Percentiles rank a stretch among this genome's conserved stretches.
phyloP scores from a whole-genome alignment of 2,113 vertebrate genomes.

The Acrocephalus arundinaceus region DNA sequence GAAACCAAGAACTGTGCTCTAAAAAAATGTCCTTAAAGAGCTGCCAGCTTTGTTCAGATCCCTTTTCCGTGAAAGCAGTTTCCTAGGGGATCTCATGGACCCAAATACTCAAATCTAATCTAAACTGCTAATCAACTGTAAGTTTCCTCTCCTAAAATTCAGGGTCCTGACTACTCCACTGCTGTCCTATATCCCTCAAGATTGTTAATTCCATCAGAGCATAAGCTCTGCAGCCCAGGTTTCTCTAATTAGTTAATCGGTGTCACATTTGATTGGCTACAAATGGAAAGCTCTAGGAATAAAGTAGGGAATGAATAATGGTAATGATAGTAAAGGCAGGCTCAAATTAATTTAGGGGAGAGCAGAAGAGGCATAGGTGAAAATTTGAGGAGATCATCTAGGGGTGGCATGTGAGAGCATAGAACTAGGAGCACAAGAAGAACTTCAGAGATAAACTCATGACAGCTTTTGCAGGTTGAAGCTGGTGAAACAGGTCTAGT shows the following conservation, averaged over 20 bases:
- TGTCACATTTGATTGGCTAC: neutral
- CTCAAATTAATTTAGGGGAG: neutral
- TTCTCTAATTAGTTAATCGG: neutral
- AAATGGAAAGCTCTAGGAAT: neutral
- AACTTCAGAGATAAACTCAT: fast-evolving
- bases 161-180: neutral
- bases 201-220: neutral
- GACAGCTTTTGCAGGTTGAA: neutral
- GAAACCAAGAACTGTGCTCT: neutral
- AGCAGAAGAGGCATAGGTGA: neutral
- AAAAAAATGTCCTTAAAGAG: neutral
- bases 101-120: neutral
- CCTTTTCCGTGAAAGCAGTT: neutral
- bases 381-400: neutral
- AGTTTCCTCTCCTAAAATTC: neutral
- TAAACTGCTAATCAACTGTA: neutral
- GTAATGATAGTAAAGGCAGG: neutral
- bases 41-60: neutral
- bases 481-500: neutral
- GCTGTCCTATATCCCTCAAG: neutral
- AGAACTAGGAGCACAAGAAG: neutral
- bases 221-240: neutral
- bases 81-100: neutral
- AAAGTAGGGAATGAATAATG: neutral
- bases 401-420: neutral